Conservation (phyloP, 2,113 vertebrate genomes). For the Strigops habroptila region DNA sequence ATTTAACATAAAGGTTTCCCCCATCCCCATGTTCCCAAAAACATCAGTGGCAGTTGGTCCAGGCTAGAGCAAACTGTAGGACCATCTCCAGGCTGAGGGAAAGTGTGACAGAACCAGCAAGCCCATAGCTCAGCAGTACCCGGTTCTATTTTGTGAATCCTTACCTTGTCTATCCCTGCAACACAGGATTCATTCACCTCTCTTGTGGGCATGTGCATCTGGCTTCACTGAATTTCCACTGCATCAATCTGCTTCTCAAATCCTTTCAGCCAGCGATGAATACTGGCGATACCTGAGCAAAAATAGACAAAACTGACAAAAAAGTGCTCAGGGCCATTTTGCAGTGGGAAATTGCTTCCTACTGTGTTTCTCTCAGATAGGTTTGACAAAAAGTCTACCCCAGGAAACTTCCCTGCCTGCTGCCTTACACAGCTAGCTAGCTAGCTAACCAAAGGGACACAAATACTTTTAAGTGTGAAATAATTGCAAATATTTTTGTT, state of each 20-base stretch:
- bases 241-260: background rate
- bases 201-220: background rate
- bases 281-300: background rate
- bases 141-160: background rate
- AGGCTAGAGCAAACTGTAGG: background rate
- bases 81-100: background rate
- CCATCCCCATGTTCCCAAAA: background rate
- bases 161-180: background rate
- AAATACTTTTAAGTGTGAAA: background rate
- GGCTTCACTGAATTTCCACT: background rate
- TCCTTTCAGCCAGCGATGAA: background rate
- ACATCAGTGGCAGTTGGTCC: background rate
- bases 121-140: background rate
- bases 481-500: background rate
- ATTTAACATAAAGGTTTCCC: background rate
- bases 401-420: background rate
- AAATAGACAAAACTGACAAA: background rate
- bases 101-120: background rate
- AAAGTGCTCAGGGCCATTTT: background rate
- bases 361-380: background rate
- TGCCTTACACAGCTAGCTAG: rapidly evolving
- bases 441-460: background rate
- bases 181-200: background rate
- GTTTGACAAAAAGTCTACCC: background rate
- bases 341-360: background rate